These are phyloP conservation scores for Oscheius sp. DNA, from an alignment of 2,888 invertebrate species.

Conservation along the genomic window DNA sequence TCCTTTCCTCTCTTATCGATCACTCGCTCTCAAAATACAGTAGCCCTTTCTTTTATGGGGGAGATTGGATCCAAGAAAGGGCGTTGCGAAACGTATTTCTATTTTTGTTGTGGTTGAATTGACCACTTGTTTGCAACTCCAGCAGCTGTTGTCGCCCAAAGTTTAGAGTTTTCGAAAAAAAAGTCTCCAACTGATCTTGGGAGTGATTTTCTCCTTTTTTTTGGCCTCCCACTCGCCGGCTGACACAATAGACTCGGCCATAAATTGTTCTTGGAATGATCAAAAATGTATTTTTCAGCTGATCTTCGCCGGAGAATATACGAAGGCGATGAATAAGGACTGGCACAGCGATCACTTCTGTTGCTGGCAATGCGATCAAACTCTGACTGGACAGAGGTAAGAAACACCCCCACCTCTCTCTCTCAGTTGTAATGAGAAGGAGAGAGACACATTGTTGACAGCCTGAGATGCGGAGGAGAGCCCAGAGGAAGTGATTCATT, in stretches of 20 bases:
- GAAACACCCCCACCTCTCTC: slow-evolving; percentile 11
- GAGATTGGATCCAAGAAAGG: too few relatives aligned
- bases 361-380: slow-evolving; percentile 97
- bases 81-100: too few relatives aligned
- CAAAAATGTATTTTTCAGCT: slow-evolving; percentile 79
- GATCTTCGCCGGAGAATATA: slow-evolving; percentile 98
- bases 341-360: slow-evolving; percentile 99
- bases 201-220: too few relatives aligned
- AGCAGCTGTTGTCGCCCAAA: too few relatives aligned
- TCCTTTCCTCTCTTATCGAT: too few relatives aligned
- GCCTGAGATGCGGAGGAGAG: too few relatives aligned
- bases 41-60: too few relatives aligned
- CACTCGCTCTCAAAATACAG: too few relatives aligned
- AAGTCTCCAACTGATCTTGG: too few relatives aligned
- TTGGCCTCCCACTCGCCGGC: neutral
- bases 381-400: slow-evolving; percentile 78
- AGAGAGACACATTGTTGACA: slow-evolving; percentile 2
- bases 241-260: neutral
- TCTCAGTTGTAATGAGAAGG: slow-evolving; percentile 3
- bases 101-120: too few relatives aligned
- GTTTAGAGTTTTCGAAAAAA: too few relatives aligned
- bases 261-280: neutral
- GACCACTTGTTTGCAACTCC: too few relatives aligned
- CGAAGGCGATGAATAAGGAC: slow-evolving; percentile 99
- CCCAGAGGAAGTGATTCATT: neutral